Base-by-base conservation (phyloP, 2,888 invertebrate genomes). In the Dendrolimus houi region DNA sequence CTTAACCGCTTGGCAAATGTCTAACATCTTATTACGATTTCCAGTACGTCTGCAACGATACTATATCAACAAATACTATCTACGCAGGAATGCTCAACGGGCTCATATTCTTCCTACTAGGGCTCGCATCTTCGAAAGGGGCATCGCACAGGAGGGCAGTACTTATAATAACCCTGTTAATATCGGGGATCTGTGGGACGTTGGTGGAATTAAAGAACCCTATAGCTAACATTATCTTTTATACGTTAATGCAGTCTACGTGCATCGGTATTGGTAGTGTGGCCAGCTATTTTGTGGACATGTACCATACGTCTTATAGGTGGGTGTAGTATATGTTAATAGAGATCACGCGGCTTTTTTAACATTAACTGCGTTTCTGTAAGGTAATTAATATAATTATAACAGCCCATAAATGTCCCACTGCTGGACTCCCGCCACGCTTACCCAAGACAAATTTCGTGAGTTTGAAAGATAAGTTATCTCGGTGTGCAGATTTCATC, bases 81-180 rank as follows among this genome's bases (percentile, higher is more conserved):
- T 80, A 91, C 63, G 92, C 92, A 54, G 92, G 94, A 7, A 82
- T 94, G 12, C 71, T 87, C 1, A 92, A 93, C 64, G 94, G 94
- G 0, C 69, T 86, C 0, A 87, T 91, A 54, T 93, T 93, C 60
- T 81, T 92, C 0, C 12, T 91, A 0, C 83, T 92, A 10, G 94
- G 93, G 65, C 63, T 93, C 1, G 56, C 86, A 0, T 62, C 73
- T 1, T 64, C 77, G 2, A 71, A 60, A 86, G 89, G 68, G 80
- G 93, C 66, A 75, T 83, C 68, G 67, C 92, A 57, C 85, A 91
- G 92, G 40, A 89, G 91, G 56, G 77, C 83, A 62, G 71, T 92
- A 3, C 70, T 92, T 29, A 69, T 92, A 67, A 60, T 66, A 62
- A 77, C 61, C 67, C 82, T 88, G 54, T 8, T 91, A 0, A 54